Evolutionary conservation across 2,113 vertebrate species (phyloP).

Genomic region (Zingel zingel): DNA sequence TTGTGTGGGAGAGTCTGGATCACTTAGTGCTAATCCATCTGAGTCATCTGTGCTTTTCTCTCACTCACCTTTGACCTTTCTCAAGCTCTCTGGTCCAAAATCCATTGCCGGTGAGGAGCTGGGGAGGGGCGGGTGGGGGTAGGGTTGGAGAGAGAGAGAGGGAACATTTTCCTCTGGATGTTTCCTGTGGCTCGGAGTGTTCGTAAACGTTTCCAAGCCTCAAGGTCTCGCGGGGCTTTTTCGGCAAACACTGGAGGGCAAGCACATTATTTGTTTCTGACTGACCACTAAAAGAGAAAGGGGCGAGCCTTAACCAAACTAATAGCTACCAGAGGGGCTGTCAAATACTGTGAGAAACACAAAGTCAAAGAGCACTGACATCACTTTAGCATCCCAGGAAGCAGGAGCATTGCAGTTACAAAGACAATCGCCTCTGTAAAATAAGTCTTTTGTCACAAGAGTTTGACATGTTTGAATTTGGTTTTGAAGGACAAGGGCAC

Average conservation of each 20-base stretch:
- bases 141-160: conserved; percentile 13
- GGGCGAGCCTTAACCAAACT: conserved; percentile 54
- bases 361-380: conserved; percentile 43
- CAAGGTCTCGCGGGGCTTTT: conserved; percentile 60
- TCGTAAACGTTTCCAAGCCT: conserved; percentile 79
- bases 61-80: conserved; percentile 78
- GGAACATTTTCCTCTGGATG: conserved; percentile 63
- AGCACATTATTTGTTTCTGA: conserved; percentile 71
- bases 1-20: conserved; percentile 76
- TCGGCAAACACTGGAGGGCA: conserved; percentile 64
- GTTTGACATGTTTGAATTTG: conserved; percentile 27
- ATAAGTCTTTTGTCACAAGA: conserved; percentile 27
- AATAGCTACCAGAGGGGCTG: conserved; percentile 69
- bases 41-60: conserved; percentile 81
- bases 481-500: conserved; percentile 45
- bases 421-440: conserved; percentile 9
- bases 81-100: conserved; percentile 75
- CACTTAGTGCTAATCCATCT: conserved; percentile 82
- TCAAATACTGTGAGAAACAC: conserved; percentile 59
- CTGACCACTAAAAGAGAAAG: conserved; percentile 65
- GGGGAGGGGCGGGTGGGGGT: conserved; percentile 12
- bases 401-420: conserved; percentile 30
- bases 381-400: conserved; percentile 38
- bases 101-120: conserved; percentile 54
- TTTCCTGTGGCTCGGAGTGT: conserved; percentile 74